Percentiles rank a stretch among this genome's conserved stretches.
phyloP scores from a whole-genome alignment of 2,888 invertebrate genomes.

The Macrostomum cliftonense region DNA sequence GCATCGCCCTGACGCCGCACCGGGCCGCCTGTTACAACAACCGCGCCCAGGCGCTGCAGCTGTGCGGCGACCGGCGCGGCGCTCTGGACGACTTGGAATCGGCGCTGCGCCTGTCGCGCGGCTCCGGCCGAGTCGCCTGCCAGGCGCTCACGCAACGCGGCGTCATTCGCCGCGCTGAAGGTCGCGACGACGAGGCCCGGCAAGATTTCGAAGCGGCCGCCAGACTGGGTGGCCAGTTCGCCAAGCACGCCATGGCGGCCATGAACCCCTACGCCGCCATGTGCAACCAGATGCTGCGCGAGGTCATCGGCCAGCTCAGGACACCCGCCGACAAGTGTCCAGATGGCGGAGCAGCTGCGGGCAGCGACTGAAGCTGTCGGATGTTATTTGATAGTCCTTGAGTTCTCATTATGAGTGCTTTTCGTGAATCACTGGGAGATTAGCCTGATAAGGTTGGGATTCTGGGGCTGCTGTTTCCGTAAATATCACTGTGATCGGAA shows the following conservation, averaged over 20 bases:
- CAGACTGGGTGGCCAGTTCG: conserved; percentile 63
- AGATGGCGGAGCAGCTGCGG: background rate
- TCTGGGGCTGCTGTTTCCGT: too few relatives aligned
- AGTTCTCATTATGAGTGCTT: too few relatives aligned
- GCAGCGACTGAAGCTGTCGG: too few relatives aligned
- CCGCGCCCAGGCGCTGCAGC: conserved; percentile 60
- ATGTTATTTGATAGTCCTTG: too few relatives aligned
- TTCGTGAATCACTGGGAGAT: too few relatives aligned
- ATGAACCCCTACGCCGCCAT: conserved; percentile 83
- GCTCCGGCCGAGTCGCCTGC: conserved; percentile 48
- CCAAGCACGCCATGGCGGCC: conserved; percentile 60
- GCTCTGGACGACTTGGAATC: conserved; percentile 52
- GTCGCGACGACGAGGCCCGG: conserved; percentile 50
- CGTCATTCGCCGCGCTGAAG: conserved; percentile 51
- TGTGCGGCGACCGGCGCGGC: conserved; percentile 53
- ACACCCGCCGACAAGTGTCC: background rate
- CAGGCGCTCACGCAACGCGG: conserved; percentile 69
- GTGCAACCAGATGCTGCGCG: conserved; percentile 75
- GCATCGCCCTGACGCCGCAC: conserved; percentile 47
- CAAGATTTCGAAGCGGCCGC: conserved; percentile 53
- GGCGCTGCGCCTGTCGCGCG: conserved; percentile 50
- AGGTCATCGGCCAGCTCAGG: conserved; percentile 47
- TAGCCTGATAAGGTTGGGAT: too few relatives aligned
- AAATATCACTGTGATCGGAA: too few relatives aligned
- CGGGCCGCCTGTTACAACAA: conserved; percentile 66